Evolutionary conservation across 1,140 invertebrate genomes (phyloP), one percentile per base, ranked within the genome.

Genomic region (Platorchestia sp.): DNA sequence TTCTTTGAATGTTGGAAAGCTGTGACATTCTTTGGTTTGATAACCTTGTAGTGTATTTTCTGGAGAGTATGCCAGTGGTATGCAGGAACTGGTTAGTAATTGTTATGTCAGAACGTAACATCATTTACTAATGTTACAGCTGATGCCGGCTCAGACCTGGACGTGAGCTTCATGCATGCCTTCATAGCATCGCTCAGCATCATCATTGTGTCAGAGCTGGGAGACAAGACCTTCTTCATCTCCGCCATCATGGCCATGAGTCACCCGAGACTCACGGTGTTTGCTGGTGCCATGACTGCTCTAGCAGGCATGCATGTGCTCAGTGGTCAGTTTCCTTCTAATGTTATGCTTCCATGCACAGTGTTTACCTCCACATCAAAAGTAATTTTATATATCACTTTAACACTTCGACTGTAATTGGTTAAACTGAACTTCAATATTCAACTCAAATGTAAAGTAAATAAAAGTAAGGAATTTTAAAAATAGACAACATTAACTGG

Each of bases 151-250:
- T 19, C 41, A 22, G 87, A 90, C 87, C 5, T 90, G 87, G 96
- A 96, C 42, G 42, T 96, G 10, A 96, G 98, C 95, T 99, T 99
- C 97, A 97, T 99, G 96, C 99, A 99, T 97, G 99, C 98, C 6
- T 99, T 99, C 97, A 97, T 99, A 87, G 99, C 99, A 89, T 98
- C 99, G 0, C 97, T 99, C 95, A 99, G 99, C 53, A 99, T 99
- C 51, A 99, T 99, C 96, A 98, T 99, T 95, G 99, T 99, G 22
- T 99, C 99, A 7, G 99, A 99, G 97, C 97, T 99, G 51, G 99
- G 99, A 0, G 99, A 99, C 97, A 99, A 99, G 97, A 99, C 99
- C n/a, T 99, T 99, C 97, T 99, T 99, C 97, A 99, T 99, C 97
- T 99, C 99, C 86, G 99, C 99, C 96, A 99, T 99, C 96, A 99